Base-by-base conservation (phyloP, 2,797 vertebrate species). In the Peromyscus attwateri region DNA sequence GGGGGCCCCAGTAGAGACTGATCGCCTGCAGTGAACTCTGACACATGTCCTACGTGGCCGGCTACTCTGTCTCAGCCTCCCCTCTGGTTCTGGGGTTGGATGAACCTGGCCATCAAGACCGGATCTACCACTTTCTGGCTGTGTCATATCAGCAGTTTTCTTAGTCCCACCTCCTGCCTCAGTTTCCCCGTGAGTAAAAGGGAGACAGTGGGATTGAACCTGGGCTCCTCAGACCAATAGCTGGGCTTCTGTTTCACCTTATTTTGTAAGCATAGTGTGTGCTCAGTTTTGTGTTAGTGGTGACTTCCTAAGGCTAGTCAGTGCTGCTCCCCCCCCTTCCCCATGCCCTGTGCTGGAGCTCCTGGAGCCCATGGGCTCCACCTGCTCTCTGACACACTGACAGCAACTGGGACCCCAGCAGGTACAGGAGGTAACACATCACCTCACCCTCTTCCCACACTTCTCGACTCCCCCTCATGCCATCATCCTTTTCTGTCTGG, bases 81-180 rank as follows among this genome's bases (percentile, higher is more conserved):
- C 31, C 27, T 13, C 27, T 66, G 64, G 34, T 25, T 84, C 75
- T 88, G 87, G 75, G 60, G 16, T 79, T 46, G 23, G 46, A 9
- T 73, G 90, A 81, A 43, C 68, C 70, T 81, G 82, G 62, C 43
- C 21, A 46, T 73, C 11, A 5, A 87, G 93, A 92, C 95, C 60
- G 81, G 95, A 62, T 94, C 91, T 62, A 2, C 88, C 37, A 23
- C 96, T 95, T 89, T 70, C 46, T 37, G 37, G 10, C 11, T 46
- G 7, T 83, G 83, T 70, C 62, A 34, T 71, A 31, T 84, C 57
- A 73, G 91, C 91, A 46, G 12, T 73, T 92, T 87, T n/a, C 87
- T 68, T 40, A 40, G 55, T 77, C 27, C 31, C 23, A 88, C 55
- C 29, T 37, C 34, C 37, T 83, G 49, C 49, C 37, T 89, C 82